These are phyloP conservation scores for Sebastes minor DNA, from an alignment of 2,797 vertebrate species.

Conservation along the genomic window DNA sequence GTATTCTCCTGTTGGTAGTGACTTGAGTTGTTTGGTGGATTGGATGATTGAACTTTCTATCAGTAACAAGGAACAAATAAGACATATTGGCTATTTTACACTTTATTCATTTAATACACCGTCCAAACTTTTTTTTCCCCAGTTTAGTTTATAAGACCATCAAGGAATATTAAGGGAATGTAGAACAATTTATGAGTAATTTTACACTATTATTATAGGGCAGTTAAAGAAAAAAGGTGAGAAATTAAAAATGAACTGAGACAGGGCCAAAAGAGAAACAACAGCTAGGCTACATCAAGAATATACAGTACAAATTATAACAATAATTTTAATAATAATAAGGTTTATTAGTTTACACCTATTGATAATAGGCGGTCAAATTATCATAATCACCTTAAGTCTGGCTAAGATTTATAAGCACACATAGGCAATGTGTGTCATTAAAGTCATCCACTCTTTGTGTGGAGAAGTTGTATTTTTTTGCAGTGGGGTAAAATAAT, in stretches of 20 bases:
- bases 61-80: too few species aligned
- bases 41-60: too few species aligned
- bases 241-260: not conserved
- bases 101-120: too few species aligned
- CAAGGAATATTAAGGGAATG: not conserved
- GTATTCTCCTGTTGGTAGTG: too few species aligned
- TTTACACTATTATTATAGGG: not conserved
- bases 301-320: not conserved
- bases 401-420: too few species aligned
- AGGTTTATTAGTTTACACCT: not conserved
- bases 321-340: too few species aligned
- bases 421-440: not conserved
- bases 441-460: not conserved
- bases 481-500: not conserved
- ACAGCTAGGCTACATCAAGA: not conserved
- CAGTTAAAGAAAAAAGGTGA: not conserved
- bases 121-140: too few species aligned
- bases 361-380: not conserved
- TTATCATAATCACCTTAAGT: not conserved
- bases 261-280: not conserved
- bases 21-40: too few species aligned
- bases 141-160: accelerated
- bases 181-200: not conserved
- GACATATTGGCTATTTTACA: too few species aligned
- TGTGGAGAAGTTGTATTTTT: not conserved